Base-by-base conservation (phyloP, 1,140 invertebrate genomes). In the Drosophila micromelanica region DNA sequence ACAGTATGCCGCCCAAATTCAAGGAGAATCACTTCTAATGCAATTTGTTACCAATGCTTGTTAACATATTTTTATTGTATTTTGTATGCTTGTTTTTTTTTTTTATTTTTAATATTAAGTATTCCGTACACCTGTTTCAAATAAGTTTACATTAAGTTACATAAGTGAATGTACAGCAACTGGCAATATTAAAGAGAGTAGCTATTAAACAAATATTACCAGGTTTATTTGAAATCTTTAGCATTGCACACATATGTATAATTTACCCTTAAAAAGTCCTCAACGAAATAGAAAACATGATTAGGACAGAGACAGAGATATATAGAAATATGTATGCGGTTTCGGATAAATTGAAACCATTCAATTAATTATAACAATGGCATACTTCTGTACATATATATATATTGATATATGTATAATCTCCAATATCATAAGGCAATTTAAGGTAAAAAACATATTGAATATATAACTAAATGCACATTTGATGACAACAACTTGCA, bases 1-100 rank as follows among this genome's bases (percentile, higher is more conserved):
- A 87, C 46, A 72, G 49, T 1, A 65, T 65, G 23, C 87, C 90
- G 35, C 78, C 85, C 42, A 91, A 90, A 46, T 84, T 91, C 42
- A 91, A 91, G 17, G 90, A 91, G 42, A 80, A 91, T 68, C 90
- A 91, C 30, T 91, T 91, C 8, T 84, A 70, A 54, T 17, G 3
- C 20, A n/a, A 0, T 45, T 17, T 43, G 45, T 59, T 59, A 23
- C 7, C n/a, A 5, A 30, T 43, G 27, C 15, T 57, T 49, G 52
- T 76, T 72, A 30, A 30, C 9, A 8, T 30, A 13, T 73, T 56
- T 20, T 40, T 48, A 61, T 60, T 38, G n/a, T 11, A n/a, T 60
- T 15, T 27, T 62, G 17, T 61, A 23, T 60, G 12, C n/a, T 48
- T 27, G 6, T 17, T 40, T 38, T 38, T 11, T 9, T 63, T 27